These are phyloP conservation scores for Catostomus latipinnis DNA, from an alignment of 2,797 vertebrate species.

Conservation along the genomic window DNA sequence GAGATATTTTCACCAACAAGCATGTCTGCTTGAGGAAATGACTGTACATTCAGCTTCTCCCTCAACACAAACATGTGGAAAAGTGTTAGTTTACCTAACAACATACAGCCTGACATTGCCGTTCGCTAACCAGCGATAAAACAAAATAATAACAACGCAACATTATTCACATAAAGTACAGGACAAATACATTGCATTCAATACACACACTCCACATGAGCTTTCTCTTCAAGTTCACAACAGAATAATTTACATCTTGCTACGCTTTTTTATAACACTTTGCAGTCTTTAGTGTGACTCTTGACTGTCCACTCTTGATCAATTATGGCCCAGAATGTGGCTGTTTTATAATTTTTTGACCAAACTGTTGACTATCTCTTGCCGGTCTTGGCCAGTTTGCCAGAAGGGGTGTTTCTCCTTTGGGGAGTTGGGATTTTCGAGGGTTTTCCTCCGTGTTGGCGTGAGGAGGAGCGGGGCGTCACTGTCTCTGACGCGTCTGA, in stretches of 20 bases:
- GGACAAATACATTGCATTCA: conserved; percentile 93
- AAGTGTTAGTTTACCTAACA: conserved; percentile 83
- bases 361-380: conserved; percentile 90
- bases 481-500: conserved; percentile 90
- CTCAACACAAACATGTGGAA: conserved; percentile 78
- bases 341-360: conserved; percentile 18
- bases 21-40: conserved; percentile 79
- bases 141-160: conserved; percentile 76
- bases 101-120: conserved; percentile 69
- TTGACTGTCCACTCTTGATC: conserved; percentile 63
- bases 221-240: conserved; percentile 86
- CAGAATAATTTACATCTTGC: conserved; percentile 89
- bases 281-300: conserved; percentile 72
- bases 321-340: conserved; percentile 62
- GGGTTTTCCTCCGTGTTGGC: conserved; percentile 86
- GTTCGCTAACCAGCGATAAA: conserved; percentile 78
- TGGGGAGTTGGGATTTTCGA: conserved; percentile 98
- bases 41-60: conserved; percentile 89
- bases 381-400: conserved; percentile 89
- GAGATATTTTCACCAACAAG: conserved; percentile 74
- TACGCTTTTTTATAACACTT: conserved; percentile 65
- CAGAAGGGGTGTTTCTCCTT: conserved; percentile 83
- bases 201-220: conserved; percentile 90
- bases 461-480: conserved; percentile 84
- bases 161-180: conserved; percentile 90